Base-by-base conservation (phyloP, 1,140 invertebrate genomes). In the Chelonus insularis region DNA sequence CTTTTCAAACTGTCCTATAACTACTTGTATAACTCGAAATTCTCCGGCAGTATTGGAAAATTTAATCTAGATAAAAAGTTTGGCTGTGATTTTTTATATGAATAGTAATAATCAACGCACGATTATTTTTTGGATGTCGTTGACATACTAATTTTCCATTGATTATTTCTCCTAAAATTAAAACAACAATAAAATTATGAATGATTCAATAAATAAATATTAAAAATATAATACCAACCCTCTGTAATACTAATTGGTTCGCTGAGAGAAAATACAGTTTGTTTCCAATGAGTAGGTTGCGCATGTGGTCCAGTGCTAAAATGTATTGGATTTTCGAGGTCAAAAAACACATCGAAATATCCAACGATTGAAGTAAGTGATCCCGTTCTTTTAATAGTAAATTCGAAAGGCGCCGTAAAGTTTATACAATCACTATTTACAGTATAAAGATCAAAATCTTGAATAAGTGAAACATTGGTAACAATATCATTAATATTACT, bases 281-380 rank as follows among this genome's bases (percentile, higher is more conserved):
- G 97, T 79, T 98, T 98, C 97, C 97, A 99, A 82, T 99, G 96
- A 6, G 96, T 99, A 50, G 85, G 83, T 63, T 84, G 84, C 69
- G 86, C 86, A 63, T 82, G 83, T 54, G 90, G 95, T 70, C 88
- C 89, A 65, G 92, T 94, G 57, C 87, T 88, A 43, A 94, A 84
- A 7, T 81, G 75, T n/a, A 91, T 80, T 20, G 83, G 76, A 68
- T 85, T 84, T 1, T 88, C 86, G 52, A 94, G 73, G 66, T 94
- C 90, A 75, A 95, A 95, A 68, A 88, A 88, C n/a, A 89, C 89
- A 80, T 95, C 92, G 82, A 99, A 99, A 83, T 94, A 98, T 11
- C 94, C 95, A 55, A 94, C 90, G 54, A 98, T 85, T 7, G 93
- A 91, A 8, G 95, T 96, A 20, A 98, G 73, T 63, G 85, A 84